Evolutionary conservation across 64 coral and sea anemone species (phyloP), one percentile per base, ranked within the genome.

Genomic region (Hydrozoanthus tunicans): DNA sequence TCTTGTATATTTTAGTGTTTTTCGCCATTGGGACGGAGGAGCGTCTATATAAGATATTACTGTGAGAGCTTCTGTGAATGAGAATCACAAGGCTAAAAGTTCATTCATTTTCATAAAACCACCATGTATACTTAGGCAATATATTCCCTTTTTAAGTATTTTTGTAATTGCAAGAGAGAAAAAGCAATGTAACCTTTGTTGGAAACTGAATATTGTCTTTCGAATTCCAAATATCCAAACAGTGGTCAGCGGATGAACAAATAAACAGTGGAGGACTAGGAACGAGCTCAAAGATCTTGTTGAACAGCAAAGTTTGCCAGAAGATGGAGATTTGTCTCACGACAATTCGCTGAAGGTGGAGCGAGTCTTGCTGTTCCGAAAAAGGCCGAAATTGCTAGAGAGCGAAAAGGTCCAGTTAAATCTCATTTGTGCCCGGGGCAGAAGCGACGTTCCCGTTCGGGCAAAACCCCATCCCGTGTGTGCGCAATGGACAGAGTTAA

Each of bases 381-480:
- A 85, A 66, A 67, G 61, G 20, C 6, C 61, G 61, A 65, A 68
- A 85, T 67, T 85, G 61, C 82, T 2, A 65, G 61, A 68, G 61
- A 65, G 82, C 82, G 62, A 65, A 82, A 82, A 82, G 56, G 59
- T 58, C 80, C 59, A 58, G 59, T 58, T 11, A 81, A 81, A 57
- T 55, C 79, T 81, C 79, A 52, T 57, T 55, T 55, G 79, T 11
- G 79, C 79, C 81, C 81, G 32, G 81, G 81, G 81, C 81, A 83
- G 81, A 83, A 83, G 60, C 59, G 9, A 83, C 63, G 32, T 83
- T 83, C 81, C 81, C 81, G 81, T n/a, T 59, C 59, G 32, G 64
- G 81, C 81, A 83, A 83, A 83, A 60, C 62, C 62, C 80, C 80
- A 82, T 58, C 81, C 81, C 81, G 81, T 83, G 64, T 83, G 81